A percentile compares a stretch with the other conserved stretches of the same genome.
Evolutionary conservation across 2,113 vertebrate species (phyloP).

Genomic region (Mus spicilegus): DNA sequence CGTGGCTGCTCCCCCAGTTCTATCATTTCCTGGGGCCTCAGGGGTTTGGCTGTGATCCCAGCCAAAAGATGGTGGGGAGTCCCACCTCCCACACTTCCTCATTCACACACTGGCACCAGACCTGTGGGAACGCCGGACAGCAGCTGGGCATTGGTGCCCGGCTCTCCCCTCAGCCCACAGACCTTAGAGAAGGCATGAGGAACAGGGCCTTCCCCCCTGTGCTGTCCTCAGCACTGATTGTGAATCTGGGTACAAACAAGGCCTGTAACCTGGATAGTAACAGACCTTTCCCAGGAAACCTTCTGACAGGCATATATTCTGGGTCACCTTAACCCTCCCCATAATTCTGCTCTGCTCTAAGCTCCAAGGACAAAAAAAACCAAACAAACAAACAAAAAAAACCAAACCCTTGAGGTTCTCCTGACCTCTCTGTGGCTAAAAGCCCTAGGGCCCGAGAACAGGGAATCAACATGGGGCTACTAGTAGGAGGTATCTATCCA

Average conservation of each 20-base stretch:
- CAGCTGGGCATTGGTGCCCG: slow-evolving; percentile 74
- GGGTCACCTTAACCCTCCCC: slow-evolving; percentile 66
- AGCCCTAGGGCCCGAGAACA: background rate
- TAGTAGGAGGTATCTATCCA: background rate
- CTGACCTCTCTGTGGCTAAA: background rate
- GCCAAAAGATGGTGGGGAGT: slow-evolving; percentile 76
- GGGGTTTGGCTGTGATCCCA: slow-evolving; percentile 71
- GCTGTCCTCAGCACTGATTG: slow-evolving; percentile 76
- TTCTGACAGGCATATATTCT: slow-evolving; percentile 66
- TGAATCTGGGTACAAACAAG: slow-evolving; percentile 79
- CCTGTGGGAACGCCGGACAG: slow-evolving; percentile 76
- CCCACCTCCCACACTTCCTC: slow-evolving; percentile 58
- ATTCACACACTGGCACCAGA: slow-evolving; percentile 77
- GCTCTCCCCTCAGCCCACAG: slow-evolving; percentile 52
- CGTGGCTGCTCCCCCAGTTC: slow-evolving; percentile 65
- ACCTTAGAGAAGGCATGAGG: slow-evolving; percentile 65
- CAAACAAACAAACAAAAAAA: too few species aligned
- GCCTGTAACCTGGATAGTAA: slow-evolving; percentile 81
- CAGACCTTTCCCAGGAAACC: slow-evolving; percentile 78
- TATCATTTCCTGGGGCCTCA: slow-evolving; percentile 77
- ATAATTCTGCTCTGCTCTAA: background rate
- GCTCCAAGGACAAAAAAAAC: background rate
- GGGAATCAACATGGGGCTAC: background rate
- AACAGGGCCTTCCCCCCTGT: slow-evolving; percentile 50
- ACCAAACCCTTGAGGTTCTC: background rate